phyloP scores from a whole-genome alignment of 23 tunicate genomes.

The Trididemnum nubilum region DNA sequence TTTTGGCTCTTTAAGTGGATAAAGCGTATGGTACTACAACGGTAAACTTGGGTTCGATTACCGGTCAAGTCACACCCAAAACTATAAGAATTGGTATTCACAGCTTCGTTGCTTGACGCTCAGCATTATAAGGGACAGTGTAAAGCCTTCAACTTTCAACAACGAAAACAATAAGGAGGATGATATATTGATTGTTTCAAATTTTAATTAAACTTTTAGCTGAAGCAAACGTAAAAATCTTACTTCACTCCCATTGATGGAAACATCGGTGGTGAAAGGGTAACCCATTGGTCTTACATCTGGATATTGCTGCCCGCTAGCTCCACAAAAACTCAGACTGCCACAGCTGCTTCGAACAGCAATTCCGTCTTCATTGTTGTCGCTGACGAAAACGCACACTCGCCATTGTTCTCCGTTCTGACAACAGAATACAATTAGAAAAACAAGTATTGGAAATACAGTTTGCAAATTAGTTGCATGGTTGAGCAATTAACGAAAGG shows the following conservation, averaged over 20 bases:
- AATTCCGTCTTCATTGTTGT: slow-evolving; percentile 62
- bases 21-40: too few relatives aligned
- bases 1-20: too few relatives aligned
- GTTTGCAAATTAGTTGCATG: too few relatives aligned
- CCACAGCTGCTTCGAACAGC: slow-evolving; percentile 65
- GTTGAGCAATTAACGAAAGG: too few relatives aligned
- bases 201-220: not conserved
- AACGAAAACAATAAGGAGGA: too few relatives aligned
- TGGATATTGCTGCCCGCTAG: slow-evolving; percentile 64
- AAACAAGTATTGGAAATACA: not conserved
- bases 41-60: too few relatives aligned
- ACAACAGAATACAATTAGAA: not conserved
- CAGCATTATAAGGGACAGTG: too few relatives aligned
- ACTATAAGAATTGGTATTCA: too few relatives aligned
- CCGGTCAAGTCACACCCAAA: too few relatives aligned
- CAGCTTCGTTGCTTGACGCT: too few relatives aligned
- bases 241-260: slow-evolving; percentile 37
- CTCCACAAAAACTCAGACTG: slow-evolving; percentile 89
- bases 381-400: slow-evolving; percentile 79
- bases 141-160: too few relatives aligned
- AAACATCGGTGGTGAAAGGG: slow-evolving; percentile 65
- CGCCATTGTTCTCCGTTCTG: slow-evolving; percentile 73
- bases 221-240: not conserved
- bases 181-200: too few relatives aligned
- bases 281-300: slow-evolving; percentile 82